Evolutionary conservation across 2,113 vertebrate species (phyloP).

Genomic region (Oncorhynchus clarkii): DNA sequence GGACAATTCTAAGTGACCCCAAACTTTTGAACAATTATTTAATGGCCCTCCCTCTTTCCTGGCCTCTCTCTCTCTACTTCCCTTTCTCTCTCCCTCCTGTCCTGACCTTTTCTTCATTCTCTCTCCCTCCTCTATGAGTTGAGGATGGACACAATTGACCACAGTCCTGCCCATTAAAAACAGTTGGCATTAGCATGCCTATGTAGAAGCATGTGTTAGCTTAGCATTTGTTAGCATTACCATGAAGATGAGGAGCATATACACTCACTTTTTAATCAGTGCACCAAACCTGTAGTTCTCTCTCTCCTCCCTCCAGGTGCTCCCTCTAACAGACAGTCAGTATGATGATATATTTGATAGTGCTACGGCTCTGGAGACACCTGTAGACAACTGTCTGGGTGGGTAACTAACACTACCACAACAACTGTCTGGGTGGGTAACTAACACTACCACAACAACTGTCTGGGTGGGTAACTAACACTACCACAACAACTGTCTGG

Average conservation of each 20-base stretch:
- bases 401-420: background rate
- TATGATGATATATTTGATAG: constrained; percentile 29
- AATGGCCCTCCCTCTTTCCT: background rate
- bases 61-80: background rate
- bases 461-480: too few relatives aligned
- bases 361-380: constrained; percentile 20
- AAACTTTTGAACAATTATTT: too few relatives aligned
- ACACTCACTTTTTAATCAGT: background rate
- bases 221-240: too few relatives aligned
- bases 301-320: background rate
- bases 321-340: constrained; percentile 24
- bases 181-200: too few relatives aligned
- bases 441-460: too few relatives aligned
- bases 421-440: too few relatives aligned
- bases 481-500: too few relatives aligned
- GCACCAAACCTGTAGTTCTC: background rate
- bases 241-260: too few relatives aligned
- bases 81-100: background rate
- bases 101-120: background rate
- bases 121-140: background rate
- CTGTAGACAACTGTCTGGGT: constrained; percentile 22
- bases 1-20: too few relatives aligned
- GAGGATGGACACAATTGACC: too few relatives aligned
- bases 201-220: too few relatives aligned
- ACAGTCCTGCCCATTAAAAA: too few relatives aligned